Evolutionary conservation across 2,113 vertebrate species (phyloP).

Genomic region (Aythya baeri): DNA sequence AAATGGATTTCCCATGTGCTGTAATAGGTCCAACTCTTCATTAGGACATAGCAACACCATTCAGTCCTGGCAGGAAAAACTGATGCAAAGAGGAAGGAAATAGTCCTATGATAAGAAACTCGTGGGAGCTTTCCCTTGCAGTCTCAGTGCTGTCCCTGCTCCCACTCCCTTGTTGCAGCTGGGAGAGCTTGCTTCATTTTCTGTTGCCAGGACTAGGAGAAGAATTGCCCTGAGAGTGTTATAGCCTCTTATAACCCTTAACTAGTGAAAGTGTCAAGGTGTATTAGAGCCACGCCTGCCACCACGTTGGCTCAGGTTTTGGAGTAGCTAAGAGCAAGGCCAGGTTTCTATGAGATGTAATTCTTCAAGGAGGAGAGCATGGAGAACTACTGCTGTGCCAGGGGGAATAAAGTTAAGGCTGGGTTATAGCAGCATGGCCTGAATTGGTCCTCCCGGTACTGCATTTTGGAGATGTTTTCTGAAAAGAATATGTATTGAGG

Average conservation of each 20-base stretch:
- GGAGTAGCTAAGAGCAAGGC: background rate
- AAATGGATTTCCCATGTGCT: background rate
- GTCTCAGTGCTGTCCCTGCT: background rate
- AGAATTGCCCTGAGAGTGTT: background rate
- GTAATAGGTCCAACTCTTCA: background rate
- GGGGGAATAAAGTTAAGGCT: background rate
- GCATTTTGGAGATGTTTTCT: background rate
- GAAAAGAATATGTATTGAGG: background rate
- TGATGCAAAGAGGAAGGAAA: background rate
- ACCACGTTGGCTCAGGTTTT: background rate
- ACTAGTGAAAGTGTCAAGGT: background rate
- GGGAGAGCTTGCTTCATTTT: background rate
- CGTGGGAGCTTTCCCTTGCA: background rate
- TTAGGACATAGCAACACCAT: background rate
- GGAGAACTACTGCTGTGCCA: accelerated
- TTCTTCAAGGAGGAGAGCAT: background rate
- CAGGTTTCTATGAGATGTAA: background rate
- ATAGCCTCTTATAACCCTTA: background rate
- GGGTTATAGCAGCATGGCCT: background rate
- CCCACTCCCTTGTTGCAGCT: background rate
- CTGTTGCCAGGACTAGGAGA: background rate
- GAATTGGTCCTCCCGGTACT: background rate
- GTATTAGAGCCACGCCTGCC: background rate
- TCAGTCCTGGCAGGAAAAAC: background rate
- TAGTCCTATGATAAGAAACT: background rate